Evolutionary conservation across 2,113 vertebrate species (phyloP).

Genomic region (Aix galericulata): DNA sequence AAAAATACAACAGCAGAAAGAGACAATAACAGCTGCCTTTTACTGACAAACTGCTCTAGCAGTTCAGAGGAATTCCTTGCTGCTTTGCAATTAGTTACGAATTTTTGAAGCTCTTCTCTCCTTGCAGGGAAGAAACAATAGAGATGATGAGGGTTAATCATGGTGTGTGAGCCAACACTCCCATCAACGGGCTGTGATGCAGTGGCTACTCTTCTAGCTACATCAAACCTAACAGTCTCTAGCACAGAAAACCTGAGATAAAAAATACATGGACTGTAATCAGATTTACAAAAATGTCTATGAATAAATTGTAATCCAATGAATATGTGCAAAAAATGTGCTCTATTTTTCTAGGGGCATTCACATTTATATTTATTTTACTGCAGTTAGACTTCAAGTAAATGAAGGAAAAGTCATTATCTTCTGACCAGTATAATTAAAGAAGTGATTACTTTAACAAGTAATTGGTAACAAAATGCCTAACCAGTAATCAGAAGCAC

Average conservation of each 20-base stretch:
- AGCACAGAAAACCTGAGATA: not conserved
- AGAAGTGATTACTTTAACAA: slow-evolving; percentile 77
- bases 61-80: not conserved
- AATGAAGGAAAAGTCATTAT: slow-evolving; percentile 63
- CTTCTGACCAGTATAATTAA: slow-evolving; percentile 76
- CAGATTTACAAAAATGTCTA: slow-evolving; percentile 27
- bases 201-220: not conserved
- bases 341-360: not conserved
- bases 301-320: not conserved
- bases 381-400: slow-evolving; percentile 43
- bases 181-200: not conserved
- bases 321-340: not conserved
- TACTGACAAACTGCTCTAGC: not conserved
- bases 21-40: not conserved
- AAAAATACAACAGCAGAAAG: not conserved
- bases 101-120: not conserved
- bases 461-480: slow-evolving; percentile 74
- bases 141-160: not conserved
- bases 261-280: not conserved
- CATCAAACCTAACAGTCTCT: not conserved
- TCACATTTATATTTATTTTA: not conserved
- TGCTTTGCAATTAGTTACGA: not conserved
- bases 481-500: slow-evolving; percentile 73
- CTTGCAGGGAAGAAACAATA: not conserved
- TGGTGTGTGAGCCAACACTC: not conserved